phyloP scores from a whole-genome alignment of 2,888 invertebrate genomes.

The Hypercompe scribonia region DNA sequence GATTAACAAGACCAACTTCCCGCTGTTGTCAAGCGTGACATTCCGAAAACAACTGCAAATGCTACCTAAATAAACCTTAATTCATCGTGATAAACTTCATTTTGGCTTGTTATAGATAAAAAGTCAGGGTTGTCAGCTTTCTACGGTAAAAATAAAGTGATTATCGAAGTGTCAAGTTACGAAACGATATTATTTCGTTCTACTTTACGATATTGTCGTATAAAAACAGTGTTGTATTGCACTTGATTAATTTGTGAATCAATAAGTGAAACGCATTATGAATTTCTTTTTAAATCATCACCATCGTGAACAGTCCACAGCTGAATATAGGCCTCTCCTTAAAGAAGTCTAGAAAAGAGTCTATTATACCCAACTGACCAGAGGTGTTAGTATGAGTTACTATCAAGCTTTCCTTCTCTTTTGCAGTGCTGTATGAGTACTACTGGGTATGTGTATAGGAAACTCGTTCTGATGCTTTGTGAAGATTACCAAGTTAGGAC shows the following conservation, averaged over 20 bases:
- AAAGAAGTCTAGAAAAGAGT: no score
- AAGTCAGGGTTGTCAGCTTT: slow-evolving; percentile 20
- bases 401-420: no score
- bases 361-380: no score
- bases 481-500: no score
- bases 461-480: no score
- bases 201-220: slow-evolving; percentile 25
- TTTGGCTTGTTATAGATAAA: not conserved
- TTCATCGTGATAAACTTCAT: not conserved
- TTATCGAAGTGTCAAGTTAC: slow-evolving; percentile 48
- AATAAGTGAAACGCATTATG: not conserved
- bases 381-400: no score
- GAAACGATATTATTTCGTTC: slow-evolving; percentile 29
- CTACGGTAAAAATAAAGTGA: slow-evolving; percentile 44
- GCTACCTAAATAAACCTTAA: slow-evolving; percentile 1
- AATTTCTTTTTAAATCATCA: not conserved
- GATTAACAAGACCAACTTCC: slow-evolving; percentile 53
- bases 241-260: slow-evolving; percentile 11
- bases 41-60: slow-evolving; percentile 11
- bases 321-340: no score
- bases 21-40: slow-evolving; percentile 38
- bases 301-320: no score
- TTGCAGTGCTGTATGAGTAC: no score
- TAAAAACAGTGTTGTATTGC: slow-evolving; percentile 19
- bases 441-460: no score